Evolutionary conservation across 2,888 invertebrate species (phyloP).

Genomic region (Philaethria dido): DNA sequence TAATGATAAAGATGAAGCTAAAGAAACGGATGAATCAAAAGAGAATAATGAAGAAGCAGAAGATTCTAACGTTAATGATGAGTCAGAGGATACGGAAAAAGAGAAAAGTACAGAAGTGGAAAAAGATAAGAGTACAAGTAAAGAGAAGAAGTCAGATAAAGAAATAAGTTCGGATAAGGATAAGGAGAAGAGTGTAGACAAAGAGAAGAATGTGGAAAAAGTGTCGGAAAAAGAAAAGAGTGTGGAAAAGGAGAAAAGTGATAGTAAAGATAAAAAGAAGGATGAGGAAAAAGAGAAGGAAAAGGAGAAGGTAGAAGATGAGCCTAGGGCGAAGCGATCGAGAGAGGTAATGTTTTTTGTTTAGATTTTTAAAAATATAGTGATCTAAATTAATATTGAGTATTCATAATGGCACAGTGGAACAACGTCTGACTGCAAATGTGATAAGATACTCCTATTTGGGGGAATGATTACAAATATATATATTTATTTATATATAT

Average conservation of each 20-base stretch:
- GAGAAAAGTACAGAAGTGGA: conserved; percentile 38
- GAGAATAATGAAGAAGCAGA: conserved; percentile 21
- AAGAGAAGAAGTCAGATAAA: conserved; percentile 40
- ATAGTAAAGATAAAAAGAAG: conserved; percentile 34
- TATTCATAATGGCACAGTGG: background rate
- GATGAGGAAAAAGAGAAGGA: conserved; percentile 44
- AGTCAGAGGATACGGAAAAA: conserved; percentile 27
- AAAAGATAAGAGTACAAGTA: conserved; percentile 31
- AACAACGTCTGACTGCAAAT: background rate
- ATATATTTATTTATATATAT: too few species aligned
- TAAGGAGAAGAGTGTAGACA: conserved; percentile 33
- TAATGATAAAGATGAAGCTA: conserved; percentile 32
- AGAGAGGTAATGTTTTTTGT: conserved; percentile 61
- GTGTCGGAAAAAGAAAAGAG: conserved; percentile 39
- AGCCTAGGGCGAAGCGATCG: conserved; percentile 73
- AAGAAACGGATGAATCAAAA: conserved; percentile 25
- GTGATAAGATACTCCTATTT: background rate
- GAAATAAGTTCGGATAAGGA: conserved; percentile 23
- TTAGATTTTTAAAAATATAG: too few species aligned
- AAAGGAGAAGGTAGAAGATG: conserved; percentile 57
- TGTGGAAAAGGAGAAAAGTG: conserved; percentile 39
- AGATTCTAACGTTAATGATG: background rate
- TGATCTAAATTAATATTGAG: background rate
- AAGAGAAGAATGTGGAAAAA: conserved; percentile 36
- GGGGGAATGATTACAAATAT: background rate